Conservation (phyloP, 2,113 vertebrate species). For the Numenius arquata region DNA sequence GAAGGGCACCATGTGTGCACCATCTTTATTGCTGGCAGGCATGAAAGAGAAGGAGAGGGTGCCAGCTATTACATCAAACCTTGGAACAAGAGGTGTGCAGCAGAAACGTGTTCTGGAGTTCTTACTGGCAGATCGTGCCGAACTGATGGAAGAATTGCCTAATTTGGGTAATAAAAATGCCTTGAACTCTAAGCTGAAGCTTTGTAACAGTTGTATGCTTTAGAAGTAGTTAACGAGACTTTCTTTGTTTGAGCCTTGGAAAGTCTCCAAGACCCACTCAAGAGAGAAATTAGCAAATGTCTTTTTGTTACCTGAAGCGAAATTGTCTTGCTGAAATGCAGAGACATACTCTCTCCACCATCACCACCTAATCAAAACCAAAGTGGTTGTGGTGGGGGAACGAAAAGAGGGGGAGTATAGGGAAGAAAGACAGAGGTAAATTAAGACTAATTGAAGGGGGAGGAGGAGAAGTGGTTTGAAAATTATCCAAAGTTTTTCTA, state of each 20-base stretch:
- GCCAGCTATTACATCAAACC: slow-evolving; percentile 31
- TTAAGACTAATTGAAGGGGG: background rate
- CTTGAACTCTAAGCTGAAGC: slow-evolving; percentile 9
- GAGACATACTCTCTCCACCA: background rate
- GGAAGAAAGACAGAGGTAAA: background rate
- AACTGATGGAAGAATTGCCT: slow-evolving; percentile 2
- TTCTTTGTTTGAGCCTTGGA: slow-evolving; percentile 67
- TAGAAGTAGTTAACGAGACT: slow-evolving; percentile 64
- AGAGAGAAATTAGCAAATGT: slow-evolving; percentile 74
- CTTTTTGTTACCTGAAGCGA: slow-evolving; percentile 60
- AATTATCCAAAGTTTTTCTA: background rate
- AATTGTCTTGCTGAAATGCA: slow-evolving; percentile 60
- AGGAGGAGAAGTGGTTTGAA: background rate
- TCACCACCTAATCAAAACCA: slow-evolving; percentile 10
- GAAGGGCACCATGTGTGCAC: background rate
- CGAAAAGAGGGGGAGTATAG: background rate
- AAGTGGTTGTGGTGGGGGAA: background rate
- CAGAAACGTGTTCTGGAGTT: background rate
- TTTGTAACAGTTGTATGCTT: slow-evolving; percentile 41
- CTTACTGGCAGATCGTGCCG: background rate
- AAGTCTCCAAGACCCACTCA: slow-evolving; percentile 63
- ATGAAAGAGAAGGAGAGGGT: background rate
- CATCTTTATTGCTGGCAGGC: background rate
- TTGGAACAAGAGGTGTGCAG: background rate
- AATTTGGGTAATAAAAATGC: slow-evolving; percentile 31